phyloP scores from a whole-genome alignment of 2,888 invertebrate species.

The Drosophila siamana region DNA sequence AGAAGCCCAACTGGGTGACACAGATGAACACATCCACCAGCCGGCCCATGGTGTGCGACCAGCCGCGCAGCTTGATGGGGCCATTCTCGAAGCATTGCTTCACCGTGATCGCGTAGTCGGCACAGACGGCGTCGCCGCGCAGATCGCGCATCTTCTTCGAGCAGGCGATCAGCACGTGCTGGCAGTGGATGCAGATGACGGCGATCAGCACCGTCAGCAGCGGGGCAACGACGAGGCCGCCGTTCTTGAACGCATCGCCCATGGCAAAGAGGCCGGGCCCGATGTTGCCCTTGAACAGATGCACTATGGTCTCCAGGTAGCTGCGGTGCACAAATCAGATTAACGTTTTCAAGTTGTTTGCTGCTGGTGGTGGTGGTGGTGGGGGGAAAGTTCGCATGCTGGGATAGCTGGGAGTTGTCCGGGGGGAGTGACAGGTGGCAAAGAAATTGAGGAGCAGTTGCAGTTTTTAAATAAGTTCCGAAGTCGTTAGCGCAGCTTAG shows the following conservation, averaged over 20 bases:
- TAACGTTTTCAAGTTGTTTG: no score
- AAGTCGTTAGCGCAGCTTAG: no score
- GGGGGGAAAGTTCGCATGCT: not conserved
- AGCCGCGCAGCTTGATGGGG: constrained; percentile 88
- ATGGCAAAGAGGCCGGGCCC: constrained; percentile 98
- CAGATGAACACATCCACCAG: constrained; percentile 94
- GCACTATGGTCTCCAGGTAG: constrained; percentile 94
- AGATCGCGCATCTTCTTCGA: constrained; percentile 89
- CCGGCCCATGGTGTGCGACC: constrained; percentile 88
- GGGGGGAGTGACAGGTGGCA: not conserved
- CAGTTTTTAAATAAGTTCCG: no score
- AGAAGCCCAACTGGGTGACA: constrained; percentile 98
- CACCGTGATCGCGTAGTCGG: constrained; percentile 93
- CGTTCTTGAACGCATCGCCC: constrained; percentile 97
- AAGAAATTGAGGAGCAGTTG: no score
- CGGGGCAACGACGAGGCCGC: constrained; percentile 94
- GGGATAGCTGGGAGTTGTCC: not conserved
- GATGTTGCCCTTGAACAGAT: constrained; percentile 97
- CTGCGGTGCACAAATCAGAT: constrained; percentile 86
- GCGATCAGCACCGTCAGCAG: constrained; percentile 92
- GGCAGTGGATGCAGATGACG: constrained; percentile 95
- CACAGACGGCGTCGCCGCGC: constrained; percentile 87
- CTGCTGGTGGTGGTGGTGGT: constrained; percentile 88
- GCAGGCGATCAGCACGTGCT: constrained; percentile 94
- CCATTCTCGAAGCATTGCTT: constrained; percentile 92